These are phyloP conservation scores for Boloria selene DNA, from an alignment of 2,888 invertebrate species.

Conservation along the genomic window DNA sequence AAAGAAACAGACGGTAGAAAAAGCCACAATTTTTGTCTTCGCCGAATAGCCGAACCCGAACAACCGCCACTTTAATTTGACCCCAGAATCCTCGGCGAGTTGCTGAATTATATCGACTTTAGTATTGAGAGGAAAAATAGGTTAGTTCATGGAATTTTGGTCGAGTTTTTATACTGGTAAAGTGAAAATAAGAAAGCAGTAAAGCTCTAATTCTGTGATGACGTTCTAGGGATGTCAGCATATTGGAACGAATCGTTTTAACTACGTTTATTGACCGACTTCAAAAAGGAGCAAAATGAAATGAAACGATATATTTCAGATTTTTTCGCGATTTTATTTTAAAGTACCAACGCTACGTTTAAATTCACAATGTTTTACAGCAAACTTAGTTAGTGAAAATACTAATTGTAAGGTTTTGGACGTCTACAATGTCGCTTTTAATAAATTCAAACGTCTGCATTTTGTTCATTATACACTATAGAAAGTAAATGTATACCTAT, in stretches of 20 bases:
- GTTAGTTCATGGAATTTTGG: constrained; percentile 52
- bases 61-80: constrained; percentile 53
- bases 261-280: too few species aligned
- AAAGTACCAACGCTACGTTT: too few species aligned
- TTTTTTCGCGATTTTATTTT: too few species aligned
- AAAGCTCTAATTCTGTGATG: constrained; percentile 64
- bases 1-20: constrained; percentile 66
- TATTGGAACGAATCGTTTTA: constrained; percentile 34
- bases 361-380: too few species aligned
- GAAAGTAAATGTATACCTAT: too few species aligned
- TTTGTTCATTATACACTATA: too few species aligned
- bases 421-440: too few species aligned
- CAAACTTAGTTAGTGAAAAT: too few species aligned
- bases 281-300: too few species aligned
- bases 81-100: constrained; percentile 39
- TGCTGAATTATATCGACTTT: constrained; percentile 43
- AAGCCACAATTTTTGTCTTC: constrained; percentile 67
- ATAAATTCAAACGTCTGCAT: too few species aligned
- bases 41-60: constrained; percentile 56
- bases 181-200: constrained; percentile 68
- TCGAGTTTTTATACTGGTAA: constrained; percentile 53
- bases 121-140: constrained; percentile 41
- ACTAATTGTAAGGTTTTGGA: too few species aligned
- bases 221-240: constrained; percentile 53
- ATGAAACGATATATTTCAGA: too few species aligned